Evolutionary conservation across 2,888 invertebrate genomes (phyloP), one percentile per base, ranked within the genome.

Genomic region (Thelaira solivaga): DNA sequence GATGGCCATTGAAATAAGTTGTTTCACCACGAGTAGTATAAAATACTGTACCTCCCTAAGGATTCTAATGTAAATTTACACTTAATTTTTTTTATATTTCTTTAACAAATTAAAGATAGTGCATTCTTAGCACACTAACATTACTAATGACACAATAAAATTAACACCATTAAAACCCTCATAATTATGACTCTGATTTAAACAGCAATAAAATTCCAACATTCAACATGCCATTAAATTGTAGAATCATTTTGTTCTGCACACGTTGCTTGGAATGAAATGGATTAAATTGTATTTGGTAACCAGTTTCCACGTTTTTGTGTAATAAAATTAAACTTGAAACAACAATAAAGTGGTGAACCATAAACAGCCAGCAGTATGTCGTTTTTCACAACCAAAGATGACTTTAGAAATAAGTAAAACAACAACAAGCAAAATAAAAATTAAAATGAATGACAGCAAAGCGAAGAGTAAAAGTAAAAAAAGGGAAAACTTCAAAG

Each of bases 281-380:
- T 36, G n/a, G 53, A 62, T n/a, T n/a, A n/a, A n/a, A n/a, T n/a
- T n/a, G n/a, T n/a, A n/a, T n/a, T n/a, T n/a, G n/a, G n/a, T n/a
- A 55, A 29, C 11, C 29, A 55, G 45, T 47, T 72, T 6, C 53
- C 49, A 29, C 29, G 29, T 5, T n/a, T n/a, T n/a, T 61, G 49
- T 26, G 64, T 51, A 69, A 69, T 76, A 71, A 76, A 76, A 36
- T 59, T 65, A 51, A 36, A 64, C 57, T 49, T 26, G 57, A 64
- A 69, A 65, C 57, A 69, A 69, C 61, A 61, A 57, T 76, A 76
- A 71, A 71, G 57, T 59, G 76, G 65, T 45, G 20, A 65, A 71
- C 71, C 69, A 71, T 64, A 53, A 65, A 71, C 61, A 59, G 31
- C 36, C 59, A 65, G 16, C 39, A 47, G 47, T 47, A 22, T 59